Evolutionary conservation across 2,113 vertebrate species (phyloP).

Genomic region (Zapornia atra): DNA sequence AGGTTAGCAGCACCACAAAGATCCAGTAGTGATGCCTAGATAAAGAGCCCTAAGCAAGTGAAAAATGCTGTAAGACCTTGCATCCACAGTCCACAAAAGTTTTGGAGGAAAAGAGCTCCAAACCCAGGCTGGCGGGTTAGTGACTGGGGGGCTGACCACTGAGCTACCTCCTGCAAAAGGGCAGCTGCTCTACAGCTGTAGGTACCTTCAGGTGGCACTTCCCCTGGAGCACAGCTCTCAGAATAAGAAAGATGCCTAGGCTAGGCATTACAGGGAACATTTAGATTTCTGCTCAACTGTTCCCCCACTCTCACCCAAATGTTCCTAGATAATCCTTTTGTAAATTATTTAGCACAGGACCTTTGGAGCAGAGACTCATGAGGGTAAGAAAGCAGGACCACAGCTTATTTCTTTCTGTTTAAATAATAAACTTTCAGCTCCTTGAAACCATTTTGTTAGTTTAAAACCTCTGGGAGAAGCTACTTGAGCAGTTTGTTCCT

Average conservation of each 20-base stretch:
- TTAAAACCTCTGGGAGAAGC: background rate
- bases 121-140: background rate
- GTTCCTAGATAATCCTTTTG: background rate
- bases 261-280: background rate
- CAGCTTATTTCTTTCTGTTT: background rate
- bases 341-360: rapidly evolving
- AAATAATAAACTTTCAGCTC: background rate
- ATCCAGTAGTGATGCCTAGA: background rate
- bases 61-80: background rate
- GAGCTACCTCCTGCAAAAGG: rapidly evolving
- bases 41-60: background rate
- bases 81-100: too few species aligned
- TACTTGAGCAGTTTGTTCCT: background rate
- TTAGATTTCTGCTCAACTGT: background rate
- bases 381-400: background rate
- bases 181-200: background rate
- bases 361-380: background rate
- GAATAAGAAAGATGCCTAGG: background rate
- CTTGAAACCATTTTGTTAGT: background rate
- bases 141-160: background rate
- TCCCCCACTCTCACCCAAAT: too few species aligned
- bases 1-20: background rate
- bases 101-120: background rate
- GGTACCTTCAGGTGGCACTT: background rate
- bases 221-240: background rate